Evolutionary conservation across 2,797 vertebrate species (phyloP).

Genomic region (Pseudochaenichthys georgianus): DNA sequence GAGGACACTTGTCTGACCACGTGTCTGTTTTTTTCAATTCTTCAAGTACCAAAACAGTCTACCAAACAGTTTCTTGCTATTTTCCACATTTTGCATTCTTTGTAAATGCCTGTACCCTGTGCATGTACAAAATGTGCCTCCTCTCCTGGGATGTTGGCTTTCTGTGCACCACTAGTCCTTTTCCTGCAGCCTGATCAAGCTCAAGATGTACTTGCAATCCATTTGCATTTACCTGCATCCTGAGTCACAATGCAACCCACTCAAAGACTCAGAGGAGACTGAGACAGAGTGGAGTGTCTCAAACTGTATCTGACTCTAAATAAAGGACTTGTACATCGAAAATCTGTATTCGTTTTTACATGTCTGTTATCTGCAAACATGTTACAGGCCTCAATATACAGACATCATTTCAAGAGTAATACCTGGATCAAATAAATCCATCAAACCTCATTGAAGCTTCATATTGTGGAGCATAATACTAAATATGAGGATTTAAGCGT

Average conservation of each 20-base stretch:
- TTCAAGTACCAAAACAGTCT: not conserved
- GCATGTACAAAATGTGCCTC: not conserved
- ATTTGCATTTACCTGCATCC: constrained; percentile 40
- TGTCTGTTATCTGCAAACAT: not conserved
- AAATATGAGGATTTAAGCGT: constrained; percentile 34
- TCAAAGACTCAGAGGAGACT: constrained; percentile 15
- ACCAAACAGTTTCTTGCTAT: not conserved
- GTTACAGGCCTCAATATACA: constrained; percentile 3
- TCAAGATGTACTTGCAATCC: constrained; percentile 51
- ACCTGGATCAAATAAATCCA: constrained; percentile 22
- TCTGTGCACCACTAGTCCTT: not conserved
- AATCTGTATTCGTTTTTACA: not conserved
- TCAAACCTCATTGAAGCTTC: constrained; percentile 41
- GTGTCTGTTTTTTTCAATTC: not conserved
- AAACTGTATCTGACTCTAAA: not conserved
- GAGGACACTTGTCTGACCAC: constrained; percentile 2
- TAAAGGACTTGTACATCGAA: not conserved
- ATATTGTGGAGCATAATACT: constrained; percentile 19
- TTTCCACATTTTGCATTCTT: constrained; percentile 1
- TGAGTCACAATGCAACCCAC: constrained; percentile 48
- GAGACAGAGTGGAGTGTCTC: constrained; percentile 3
- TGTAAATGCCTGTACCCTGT: not conserved
- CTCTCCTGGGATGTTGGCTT: not conserved
- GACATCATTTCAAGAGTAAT: constrained; percentile 18
- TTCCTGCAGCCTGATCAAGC: not conserved